Base-by-base conservation (phyloP, 2,113 vertebrate genomes). In the Oenanthe melanoleuca region DNA sequence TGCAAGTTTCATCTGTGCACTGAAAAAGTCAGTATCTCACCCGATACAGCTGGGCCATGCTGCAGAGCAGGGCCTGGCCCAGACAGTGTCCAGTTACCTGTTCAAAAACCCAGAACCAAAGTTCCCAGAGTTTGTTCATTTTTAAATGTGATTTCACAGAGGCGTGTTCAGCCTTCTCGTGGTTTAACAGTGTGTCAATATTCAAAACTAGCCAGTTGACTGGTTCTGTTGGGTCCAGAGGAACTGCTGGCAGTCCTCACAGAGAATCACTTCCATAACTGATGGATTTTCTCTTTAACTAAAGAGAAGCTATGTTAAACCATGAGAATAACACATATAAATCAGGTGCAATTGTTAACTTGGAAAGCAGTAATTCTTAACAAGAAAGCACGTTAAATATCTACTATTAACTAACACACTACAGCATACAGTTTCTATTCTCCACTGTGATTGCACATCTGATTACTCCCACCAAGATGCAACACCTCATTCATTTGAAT, bases 121-220 rank as follows among this genome's bases (percentile, higher is more conserved):
- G 31, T 18, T 28, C 37, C 31, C 1, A 1, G 10, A 13, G 14
- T 11, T 26, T 13, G 31, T 14, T 79, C 2, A 0, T 29, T 29
- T 42, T 18, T 3, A 23, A 44, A 13, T 4, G 31, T 23, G 9
- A 28, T 34, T 65, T 79, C 25, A 64, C 19, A 79, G 24, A 34
- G 38, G 19, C 1, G 2, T 3, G 5, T 44, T 64, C 19, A 34
- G 49, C 24, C 52, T 52, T 38, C 34, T 61, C 14, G 24, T 29
- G 60, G 49, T 64, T 53, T 23, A 64, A 14, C 8, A 42, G 8
- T 8, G 33, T 34, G 20, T 44, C 60, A n/a, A 11, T n/a, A 42
- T 11, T 23, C 47, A 53, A 34, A 53, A 53, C 19, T 7, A 64
- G 38, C 24, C 38, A 34, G 31, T 11, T 23, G 31, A 65, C 17